phyloP scores from a whole-genome alignment of 2,888 invertebrate genomes.

The Caenorhabditis japonica region DNA sequence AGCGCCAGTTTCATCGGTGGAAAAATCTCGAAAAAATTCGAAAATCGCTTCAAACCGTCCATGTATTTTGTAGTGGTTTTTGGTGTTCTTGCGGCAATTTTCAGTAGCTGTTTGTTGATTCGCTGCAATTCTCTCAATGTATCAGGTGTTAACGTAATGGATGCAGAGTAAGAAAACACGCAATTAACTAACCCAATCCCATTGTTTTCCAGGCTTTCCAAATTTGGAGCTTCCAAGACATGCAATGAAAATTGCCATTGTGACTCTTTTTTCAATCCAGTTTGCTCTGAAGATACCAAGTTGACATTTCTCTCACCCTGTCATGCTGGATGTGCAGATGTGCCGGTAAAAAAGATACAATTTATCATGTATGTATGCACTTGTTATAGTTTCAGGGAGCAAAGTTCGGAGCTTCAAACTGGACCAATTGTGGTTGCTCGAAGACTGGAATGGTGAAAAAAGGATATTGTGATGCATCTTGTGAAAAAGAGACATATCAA shows the following conservation, averaged over 20 bases:
- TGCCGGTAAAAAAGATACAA: slow-evolving; percentile 6
- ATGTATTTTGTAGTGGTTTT: slow-evolving; percentile 39
- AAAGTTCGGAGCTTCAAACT: slow-evolving; percentile 35
- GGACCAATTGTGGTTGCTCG: slow-evolving; percentile 44
- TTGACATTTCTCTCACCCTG: slow-evolving; percentile 62
- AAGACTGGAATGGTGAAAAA: slow-evolving; percentile 27
- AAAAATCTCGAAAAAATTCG: slow-evolving; percentile 41
- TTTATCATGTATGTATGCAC: background rate
- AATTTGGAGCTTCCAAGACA: slow-evolving; percentile 21
- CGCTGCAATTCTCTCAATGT: slow-evolving; percentile 43
- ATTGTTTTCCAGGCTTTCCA: slow-evolving; percentile 27
- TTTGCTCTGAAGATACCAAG: slow-evolving; percentile 54
- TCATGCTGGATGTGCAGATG: slow-evolving; percentile 59
- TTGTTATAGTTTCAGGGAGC: slow-evolving; percentile 7
- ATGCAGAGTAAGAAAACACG: slow-evolving; percentile 11
- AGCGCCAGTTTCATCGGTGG: slow-evolving; percentile 60
- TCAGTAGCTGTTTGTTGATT: slow-evolving; percentile 42
- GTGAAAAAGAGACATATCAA: slow-evolving; percentile 29
- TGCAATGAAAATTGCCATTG: slow-evolving; percentile 60
- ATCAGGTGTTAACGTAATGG: slow-evolving; percentile 20
- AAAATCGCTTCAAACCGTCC: slow-evolving; percentile 37
- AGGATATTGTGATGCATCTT: slow-evolving; percentile 40
- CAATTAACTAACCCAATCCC: background rate
- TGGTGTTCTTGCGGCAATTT: slow-evolving; percentile 21
- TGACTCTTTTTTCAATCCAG: slow-evolving; percentile 64